Evolutionary conservation across 2,113 vertebrate species (phyloP).

Genomic region (Seriola rivoliana): DNA sequence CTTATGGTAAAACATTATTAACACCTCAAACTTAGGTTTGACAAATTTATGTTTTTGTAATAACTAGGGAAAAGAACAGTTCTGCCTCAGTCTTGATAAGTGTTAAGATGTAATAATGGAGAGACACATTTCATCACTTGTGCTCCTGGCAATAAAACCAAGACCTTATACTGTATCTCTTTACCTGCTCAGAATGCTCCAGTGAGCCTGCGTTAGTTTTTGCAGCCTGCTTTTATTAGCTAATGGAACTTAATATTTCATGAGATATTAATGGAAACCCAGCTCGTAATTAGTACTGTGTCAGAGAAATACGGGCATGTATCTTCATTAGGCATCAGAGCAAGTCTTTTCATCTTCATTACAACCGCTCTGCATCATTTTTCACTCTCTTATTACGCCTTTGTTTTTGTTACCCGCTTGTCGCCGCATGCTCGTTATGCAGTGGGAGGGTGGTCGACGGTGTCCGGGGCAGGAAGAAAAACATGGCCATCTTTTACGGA

Average conservation of each 20-base stretch:
- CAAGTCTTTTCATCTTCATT: constrained; percentile 84
- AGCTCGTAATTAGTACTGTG: constrained; percentile 82
- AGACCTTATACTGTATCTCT: constrained; percentile 45
- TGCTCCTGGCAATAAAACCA: constrained; percentile 59
- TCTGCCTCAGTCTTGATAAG: constrained; percentile 48
- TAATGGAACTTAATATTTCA: constrained; percentile 87
- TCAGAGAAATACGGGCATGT: constrained; percentile 78
- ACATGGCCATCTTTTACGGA: constrained; percentile 48
- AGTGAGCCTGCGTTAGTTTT: constrained; percentile 53
- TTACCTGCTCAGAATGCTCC: constrained; percentile 69
- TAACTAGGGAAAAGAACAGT: neutral
- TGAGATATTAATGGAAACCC: constrained; percentile 83
- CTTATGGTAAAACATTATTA: neutral
- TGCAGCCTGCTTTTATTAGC: constrained; percentile 79
- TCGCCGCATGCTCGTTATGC: constrained; percentile 58
- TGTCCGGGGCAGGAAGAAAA: constrained; percentile 27
- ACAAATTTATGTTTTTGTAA: constrained; percentile 31
- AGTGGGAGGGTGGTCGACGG: constrained; percentile 13
- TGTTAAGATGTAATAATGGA: constrained; percentile 62
- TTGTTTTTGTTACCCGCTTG: constrained; percentile 71
- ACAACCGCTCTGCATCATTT: constrained; percentile 71
- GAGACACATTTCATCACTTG: constrained; percentile 53
- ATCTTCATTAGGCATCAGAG: constrained; percentile 82
- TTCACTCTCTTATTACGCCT: constrained; percentile 77
- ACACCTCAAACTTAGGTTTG: constrained; percentile 12